Evolutionary conservation across 2,888 invertebrate species (phyloP), one percentile per base, ranked within the genome.

Genomic region (Helleia helle): DNA sequence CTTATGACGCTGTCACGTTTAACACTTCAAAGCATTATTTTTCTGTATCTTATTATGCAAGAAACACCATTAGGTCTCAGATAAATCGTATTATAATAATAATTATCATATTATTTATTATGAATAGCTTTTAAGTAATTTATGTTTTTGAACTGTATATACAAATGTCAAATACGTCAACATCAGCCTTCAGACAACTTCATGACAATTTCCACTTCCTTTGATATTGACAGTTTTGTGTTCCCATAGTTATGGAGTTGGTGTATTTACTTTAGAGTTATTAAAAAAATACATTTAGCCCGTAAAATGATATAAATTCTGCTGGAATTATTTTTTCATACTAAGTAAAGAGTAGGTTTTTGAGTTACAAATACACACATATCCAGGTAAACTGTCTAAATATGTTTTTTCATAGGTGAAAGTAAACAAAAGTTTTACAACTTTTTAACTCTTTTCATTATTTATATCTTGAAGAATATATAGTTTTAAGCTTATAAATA

Each of bases 391-490:
- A 45, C 28, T 26, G 22, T 49, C 47, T 34, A 45, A 49, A 44
- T 40, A 36, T 36, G 9, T 48, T 46, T 50, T 58, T 51, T 50
- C 11, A n/a, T 1, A 54, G 61, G 80, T 74, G 79, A 79, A 79
- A 79, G 79, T 79, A 59, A 9, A 9, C 8, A 1, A 13, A 30
- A 41, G 39, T 36, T 40, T 45, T 15, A 18, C 9, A 42, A 44
- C 29, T 46, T 45, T 22, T 30, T 12, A 11, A 41, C 27, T 6
- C n/a, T n/a, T n/a, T 18, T 18, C 3, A 3, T 22, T 22, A 22
- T 22, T 3, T 7, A 3, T 4, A 7, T 22, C 2, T 6, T 22
- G 8, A 4, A 3, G 7, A 22, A 5, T 22, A 22, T 22, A 18
- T 18, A 18, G 5, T 18, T 18, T 4, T 4, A n/a, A 18, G 5